Evolutionary conservation across 2,888 invertebrate genomes (phyloP).

Genomic region (Reticulitermes lucifugus): DNA sequence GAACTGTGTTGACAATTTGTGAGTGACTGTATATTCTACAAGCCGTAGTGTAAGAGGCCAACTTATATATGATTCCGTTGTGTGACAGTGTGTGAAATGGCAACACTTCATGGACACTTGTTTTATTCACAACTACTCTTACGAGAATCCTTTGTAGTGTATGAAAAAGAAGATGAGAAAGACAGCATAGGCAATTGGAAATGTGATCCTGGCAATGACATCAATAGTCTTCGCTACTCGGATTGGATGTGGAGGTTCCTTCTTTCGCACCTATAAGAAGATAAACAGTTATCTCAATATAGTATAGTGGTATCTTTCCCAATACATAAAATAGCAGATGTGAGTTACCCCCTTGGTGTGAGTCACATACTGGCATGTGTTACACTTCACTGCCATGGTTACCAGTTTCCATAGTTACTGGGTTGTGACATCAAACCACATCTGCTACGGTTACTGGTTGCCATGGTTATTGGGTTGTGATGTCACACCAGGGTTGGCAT

Average conservation of each 20-base stretch:
- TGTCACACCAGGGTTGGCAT: too few species aligned
- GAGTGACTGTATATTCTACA: not conserved
- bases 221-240: slow-evolving; percentile 95
- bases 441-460: too few species aligned
- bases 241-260: slow-evolving; percentile 92
- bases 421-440: too few species aligned
- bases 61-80: not conserved
- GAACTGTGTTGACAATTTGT: slow-evolving; percentile 13
- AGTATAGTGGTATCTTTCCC: not conserved
- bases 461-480: too few species aligned
- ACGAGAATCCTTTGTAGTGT: slow-evolving; percentile 75
- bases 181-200: slow-evolving; percentile 92
- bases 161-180: slow-evolving; percentile 96
- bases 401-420: too few species aligned
- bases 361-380: too few species aligned
- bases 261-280: slow-evolving; percentile 83
- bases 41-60: not conserved
- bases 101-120: slow-evolving; percentile 6
- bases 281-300: not conserved
- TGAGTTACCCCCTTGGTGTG: too few species aligned
- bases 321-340: too few species aligned
- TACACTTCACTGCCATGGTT: too few species aligned
- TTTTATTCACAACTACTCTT: slow-evolving; percentile 18
- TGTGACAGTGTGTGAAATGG: slow-evolving; percentile 7
- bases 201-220: slow-evolving; percentile 93